Evolutionary conservation across 1,140 invertebrate genomes (phyloP), one percentile per base, ranked within the genome.

Genomic region (Drosophila repletoides): DNA sequence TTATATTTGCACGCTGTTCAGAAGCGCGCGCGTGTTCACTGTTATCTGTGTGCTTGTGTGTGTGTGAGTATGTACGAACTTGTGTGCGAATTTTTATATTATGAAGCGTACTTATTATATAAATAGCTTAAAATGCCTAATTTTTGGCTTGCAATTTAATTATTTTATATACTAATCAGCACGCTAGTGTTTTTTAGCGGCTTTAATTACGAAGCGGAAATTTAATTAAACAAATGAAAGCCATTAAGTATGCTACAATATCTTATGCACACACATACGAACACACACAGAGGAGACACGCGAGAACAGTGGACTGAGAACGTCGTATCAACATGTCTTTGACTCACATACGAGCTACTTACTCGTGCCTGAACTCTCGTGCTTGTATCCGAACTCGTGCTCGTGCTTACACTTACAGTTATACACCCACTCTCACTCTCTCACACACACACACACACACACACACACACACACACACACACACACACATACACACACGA

Each of bases 21-120:
- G 64, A 80, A 77, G 67, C 76, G 76, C 76, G 76, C 76, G 76
- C 76, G 76, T 79, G 76, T 71, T 80, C 26, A n/a, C n/a, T n/a
- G n/a, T n/a, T n/a, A n/a, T n/a, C n/a, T n/a, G n/a, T 51, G 36
- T 22, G 10, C 24, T 17, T 29, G 17, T 40, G 61, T 36, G 59
- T 61, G 34, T 17, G 15, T 10, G 40, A 1, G n/a, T 21, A 19
- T 46, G 63, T 24, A 26, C 36, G 66, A 46, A 33, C 45, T 38
- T 40, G 45, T 28, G 24, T 31, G 21, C 17, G 49, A 34, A 33
- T 67, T 29, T 34, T 36, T 38, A 14, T 22, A 41, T 31, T 34
- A 17, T 60, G 10, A 17, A 63, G 40, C 34, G 40, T 77, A 67
- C 74, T 79, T 84, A 84, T 84, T 84, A 84, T 84, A 84, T 84